phyloP scores from a whole-genome alignment of 2,113 vertebrate species.

The Leucopsar rothschildi region DNA sequence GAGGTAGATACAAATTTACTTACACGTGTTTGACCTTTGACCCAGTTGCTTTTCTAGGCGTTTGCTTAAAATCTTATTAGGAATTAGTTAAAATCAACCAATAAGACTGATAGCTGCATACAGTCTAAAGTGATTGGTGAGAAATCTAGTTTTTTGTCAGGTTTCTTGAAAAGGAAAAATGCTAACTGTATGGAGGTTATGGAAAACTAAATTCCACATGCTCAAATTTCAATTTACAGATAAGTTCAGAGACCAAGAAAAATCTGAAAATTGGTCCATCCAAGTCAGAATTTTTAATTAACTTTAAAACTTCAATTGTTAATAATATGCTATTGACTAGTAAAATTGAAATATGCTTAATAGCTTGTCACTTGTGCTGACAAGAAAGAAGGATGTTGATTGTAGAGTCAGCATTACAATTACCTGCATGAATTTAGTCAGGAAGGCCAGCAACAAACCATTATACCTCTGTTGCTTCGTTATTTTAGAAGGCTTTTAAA shows the following conservation, averaged over 20 bases:
- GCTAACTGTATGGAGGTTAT: background rate
- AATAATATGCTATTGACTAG: background rate
- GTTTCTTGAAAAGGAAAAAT: background rate
- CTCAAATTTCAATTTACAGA: background rate
- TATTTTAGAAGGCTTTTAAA: background rate
- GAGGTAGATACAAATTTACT: background rate
- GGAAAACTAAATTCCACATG: background rate
- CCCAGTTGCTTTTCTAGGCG: background rate
- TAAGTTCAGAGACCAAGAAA: background rate
- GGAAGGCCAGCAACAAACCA: background rate
- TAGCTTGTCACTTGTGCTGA: background rate
- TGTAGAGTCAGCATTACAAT: background rate
- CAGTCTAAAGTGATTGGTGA: background rate
- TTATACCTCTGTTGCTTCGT: background rate
- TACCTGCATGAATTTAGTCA: background rate
- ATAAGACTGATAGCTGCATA: background rate
- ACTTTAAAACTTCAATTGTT: background rate
- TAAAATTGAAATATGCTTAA: background rate
- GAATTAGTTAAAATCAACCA: background rate
- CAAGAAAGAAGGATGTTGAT: background rate
- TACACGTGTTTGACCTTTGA: background rate
- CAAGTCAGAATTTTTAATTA: background rate
- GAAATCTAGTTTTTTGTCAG: background rate
- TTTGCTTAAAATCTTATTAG: background rate
- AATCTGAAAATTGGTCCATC: background rate